A percentile compares a stretch with the other conserved stretches of the same genome.
These are phyloP conservation scores for Ia io DNA, from an alignment of 2,113 vertebrate genomes.

Conservation along the genomic window DNA sequence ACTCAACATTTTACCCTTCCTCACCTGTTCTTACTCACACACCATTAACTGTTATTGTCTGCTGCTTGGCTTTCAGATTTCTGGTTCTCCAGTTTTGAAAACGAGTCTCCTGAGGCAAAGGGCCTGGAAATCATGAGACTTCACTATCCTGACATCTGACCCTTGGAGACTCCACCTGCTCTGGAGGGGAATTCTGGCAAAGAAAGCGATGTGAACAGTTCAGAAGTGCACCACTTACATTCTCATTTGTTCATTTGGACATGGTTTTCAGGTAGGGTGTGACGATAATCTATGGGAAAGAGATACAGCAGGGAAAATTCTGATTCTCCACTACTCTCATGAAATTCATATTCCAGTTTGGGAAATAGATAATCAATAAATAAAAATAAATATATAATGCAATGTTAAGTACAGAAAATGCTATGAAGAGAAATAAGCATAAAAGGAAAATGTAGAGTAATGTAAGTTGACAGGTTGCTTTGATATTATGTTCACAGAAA, in stretches of 20 bases:
- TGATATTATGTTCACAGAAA: neutral
- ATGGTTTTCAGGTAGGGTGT: neutral
- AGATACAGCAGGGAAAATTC: neutral
- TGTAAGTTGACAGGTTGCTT: neutral
- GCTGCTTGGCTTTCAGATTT: neutral
- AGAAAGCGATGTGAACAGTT: neutral
- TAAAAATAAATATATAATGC: neutral
- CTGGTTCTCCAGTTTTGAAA: neutral
- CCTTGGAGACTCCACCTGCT: fast-evolving
- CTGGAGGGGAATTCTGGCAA: neutral
- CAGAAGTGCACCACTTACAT: neutral
- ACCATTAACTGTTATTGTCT: neutral
- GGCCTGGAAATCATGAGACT: neutral
- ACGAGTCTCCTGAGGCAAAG: fast-evolving
- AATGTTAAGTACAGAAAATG: neutral
- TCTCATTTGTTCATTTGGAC: neutral
- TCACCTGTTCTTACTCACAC: neutral
- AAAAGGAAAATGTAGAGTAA: neutral
- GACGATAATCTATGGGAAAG: neutral
- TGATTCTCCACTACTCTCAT: neutral
- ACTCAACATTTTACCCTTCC: neutral
- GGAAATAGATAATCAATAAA: neutral
- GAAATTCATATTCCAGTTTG: neutral
- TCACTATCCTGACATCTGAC: neutral
- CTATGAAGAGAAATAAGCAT: neutral